These are phyloP conservation scores for Drosophila nigrodunni DNA, from an alignment of 1,140 invertebrate species.

Conservation along the genomic window DNA sequence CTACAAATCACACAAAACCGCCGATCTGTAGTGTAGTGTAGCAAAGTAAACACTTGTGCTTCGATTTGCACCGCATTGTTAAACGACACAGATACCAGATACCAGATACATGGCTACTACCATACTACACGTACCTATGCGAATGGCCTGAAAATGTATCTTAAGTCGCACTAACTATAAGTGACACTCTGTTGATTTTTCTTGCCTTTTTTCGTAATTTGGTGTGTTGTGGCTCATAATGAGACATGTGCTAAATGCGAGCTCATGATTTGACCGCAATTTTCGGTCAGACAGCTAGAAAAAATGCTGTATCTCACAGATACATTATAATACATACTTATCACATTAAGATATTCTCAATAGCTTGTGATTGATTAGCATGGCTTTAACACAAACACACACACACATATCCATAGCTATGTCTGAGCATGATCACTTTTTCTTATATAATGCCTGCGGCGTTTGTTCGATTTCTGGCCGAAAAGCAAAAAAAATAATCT, in stretches of 20 bases:
- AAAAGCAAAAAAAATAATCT: background rate
- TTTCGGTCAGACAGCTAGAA: constrained; percentile 13
- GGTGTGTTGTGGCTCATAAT: constrained; percentile 29
- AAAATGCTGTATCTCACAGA: constrained; percentile 17
- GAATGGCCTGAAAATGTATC: constrained; percentile 47
- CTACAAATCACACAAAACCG: constrained; percentile 5
- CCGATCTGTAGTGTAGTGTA: constrained; percentile 22
- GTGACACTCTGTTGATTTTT: constrained; percentile 38
- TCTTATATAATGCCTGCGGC: constrained; percentile 36
- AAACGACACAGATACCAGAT: constrained; percentile 40
- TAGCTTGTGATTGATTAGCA: constrained; percentile 58
- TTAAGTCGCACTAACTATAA: constrained; percentile 52
- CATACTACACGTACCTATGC: background rate
- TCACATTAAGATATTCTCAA: constrained; percentile 31
- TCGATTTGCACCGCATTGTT: constrained; percentile 35
- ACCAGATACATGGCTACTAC: background rate
- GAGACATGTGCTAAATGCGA: constrained; percentile 50
- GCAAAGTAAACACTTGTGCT: constrained; percentile 33
- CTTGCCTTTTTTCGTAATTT: background rate
- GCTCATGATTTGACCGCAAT: constrained; percentile 61
- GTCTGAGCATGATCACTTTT: constrained; percentile 22
- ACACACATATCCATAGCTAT: background rate
- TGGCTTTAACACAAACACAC: constrained; percentile 32
- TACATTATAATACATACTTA: constrained; percentile 31
- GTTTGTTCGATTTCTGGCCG: constrained; percentile 13